phyloP scores from a whole-genome alignment of 2,797 vertebrate species.

The Sternotherus odoratus region DNA sequence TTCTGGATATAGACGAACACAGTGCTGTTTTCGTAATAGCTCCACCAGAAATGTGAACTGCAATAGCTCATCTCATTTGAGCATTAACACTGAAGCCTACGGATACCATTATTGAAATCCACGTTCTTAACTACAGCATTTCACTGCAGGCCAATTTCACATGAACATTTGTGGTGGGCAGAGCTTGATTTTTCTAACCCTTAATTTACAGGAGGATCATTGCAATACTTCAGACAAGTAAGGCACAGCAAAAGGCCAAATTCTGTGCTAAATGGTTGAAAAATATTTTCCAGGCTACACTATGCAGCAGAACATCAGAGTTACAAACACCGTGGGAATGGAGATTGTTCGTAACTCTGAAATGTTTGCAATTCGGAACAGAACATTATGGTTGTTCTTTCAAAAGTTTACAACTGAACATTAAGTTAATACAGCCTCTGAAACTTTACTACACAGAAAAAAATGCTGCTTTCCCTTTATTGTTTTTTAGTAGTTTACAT shows the following conservation, averaged over 20 bases:
- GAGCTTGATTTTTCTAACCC: not conserved
- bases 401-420: too few relatives aligned
- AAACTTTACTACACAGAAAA: too few relatives aligned
- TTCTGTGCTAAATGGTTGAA: fast-evolving
- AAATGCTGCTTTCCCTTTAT: too few relatives aligned
- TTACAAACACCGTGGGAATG: too few relatives aligned
- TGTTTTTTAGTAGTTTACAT: too few relatives aligned
- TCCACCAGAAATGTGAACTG: not conserved
- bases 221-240: not conserved
- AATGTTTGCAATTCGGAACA: not conserved
- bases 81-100: fast-evolving
- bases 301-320: too few relatives aligned
- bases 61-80: not conserved
- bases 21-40: not conserved
- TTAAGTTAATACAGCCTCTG: too few relatives aligned
- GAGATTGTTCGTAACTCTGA: not conserved
- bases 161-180: fast-evolving
- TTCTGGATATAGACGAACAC: not conserved
- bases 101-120: not conserved
- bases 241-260: not conserved
- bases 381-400: too few relatives aligned
- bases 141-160: fast-evolving
- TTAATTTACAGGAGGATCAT: not conserved
- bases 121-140: fast-evolving
- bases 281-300: not conserved